Percentiles rank a stretch among this genome's conserved stretches.
Evolutionary conservation across 2,888 invertebrate species (phyloP).

Genomic region (Pollenia griseotomentosa): DNA sequence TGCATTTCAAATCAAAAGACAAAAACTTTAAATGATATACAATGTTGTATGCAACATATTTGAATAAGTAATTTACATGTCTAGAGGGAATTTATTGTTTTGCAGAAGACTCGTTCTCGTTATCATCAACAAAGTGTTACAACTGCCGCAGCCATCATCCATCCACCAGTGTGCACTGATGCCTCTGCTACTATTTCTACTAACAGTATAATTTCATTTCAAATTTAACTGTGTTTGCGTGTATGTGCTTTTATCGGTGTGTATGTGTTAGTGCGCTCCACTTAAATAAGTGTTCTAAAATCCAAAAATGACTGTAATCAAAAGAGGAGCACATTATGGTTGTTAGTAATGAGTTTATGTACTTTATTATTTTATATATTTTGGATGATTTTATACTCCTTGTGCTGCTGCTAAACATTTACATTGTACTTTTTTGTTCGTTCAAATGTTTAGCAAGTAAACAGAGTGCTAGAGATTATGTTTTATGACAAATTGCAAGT

Average conservation of each 20-base stretch:
- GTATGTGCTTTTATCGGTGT: background rate
- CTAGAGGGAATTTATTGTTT: constrained; percentile 49
- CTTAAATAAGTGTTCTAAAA: constrained; percentile 37
- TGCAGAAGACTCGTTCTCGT: constrained; percentile 4
- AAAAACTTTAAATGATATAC: background rate
- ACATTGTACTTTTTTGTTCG: background rate
- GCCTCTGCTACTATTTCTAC: background rate
- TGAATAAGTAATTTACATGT: constrained; percentile 40
- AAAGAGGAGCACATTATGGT: constrained; percentile 14
- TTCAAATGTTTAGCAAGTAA: too few relatives aligned
- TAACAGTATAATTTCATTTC: background rate
- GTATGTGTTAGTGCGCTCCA: constrained; percentile 10
- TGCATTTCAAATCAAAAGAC: background rate
- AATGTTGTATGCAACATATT: constrained; percentile 54
- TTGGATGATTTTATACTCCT: background rate
- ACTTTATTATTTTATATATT: background rate
- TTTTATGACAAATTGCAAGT: constrained; percentile 19
- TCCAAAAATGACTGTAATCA: constrained; percentile 12
- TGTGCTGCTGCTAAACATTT: background rate
- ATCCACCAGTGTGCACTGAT: background rate
- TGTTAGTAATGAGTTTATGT: constrained; percentile 3
- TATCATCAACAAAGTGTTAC: constrained; percentile 30
- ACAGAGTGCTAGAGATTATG: background rate
- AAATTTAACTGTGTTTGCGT: background rate
- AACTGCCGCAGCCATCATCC: constrained; percentile 10